Evolutionary conservation across 2,113 vertebrate species (phyloP), one percentile per base, ranked within the genome.

Genomic region (Sturnus vulgaris): DNA sequence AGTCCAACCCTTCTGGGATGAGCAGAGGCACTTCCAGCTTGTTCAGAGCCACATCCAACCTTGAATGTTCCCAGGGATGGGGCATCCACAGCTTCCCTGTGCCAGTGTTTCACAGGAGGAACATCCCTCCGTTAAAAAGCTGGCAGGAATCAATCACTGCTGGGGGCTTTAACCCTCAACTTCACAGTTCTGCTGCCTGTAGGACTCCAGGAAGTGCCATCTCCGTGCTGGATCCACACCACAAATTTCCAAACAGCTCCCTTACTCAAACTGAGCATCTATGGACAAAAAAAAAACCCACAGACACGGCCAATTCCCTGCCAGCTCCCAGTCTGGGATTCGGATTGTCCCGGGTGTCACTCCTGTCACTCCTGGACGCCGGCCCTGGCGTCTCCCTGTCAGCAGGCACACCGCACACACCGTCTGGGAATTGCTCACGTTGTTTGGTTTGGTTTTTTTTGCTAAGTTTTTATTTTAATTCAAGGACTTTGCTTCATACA

Each of bases 401-500:
- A 82, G 90, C 59, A 90, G 75, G 90, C 83, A 95, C 85, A 86
- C 88, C 59, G 87, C 95, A 95, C 90, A 97, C 94, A 94, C 77
- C 78, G 14, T 17, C 88, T 79, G 84, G 39, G 86, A 86, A 89
- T 61, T 30, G 35, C 63, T 75, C 42, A 87, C 31, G 6, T 37
- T 84, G 57, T 70, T 92, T 90, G 39, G 39, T 39, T 39, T 39
- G 10, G 39, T 39, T 97, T 98, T 18, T 92, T 93, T 97, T 98
- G 95, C 97, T 98, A 98, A 98, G 95, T 97, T 98, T 98, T 98
- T 98, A 98, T 98, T 98, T 98, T 99, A 98, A 98, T 99, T 98
- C 98, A 99, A 98, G 98, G 98, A 98, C 98, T 99, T 99, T 98
- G 98, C 98, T 98, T 99, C 98, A 98, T 99, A 99, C 99, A 99